Percentiles rank a stretch among this genome's conserved stretches.
phyloP scores from a whole-genome alignment of 2,797 vertebrate species.

The Parauchenoglanis punctatus region DNA sequence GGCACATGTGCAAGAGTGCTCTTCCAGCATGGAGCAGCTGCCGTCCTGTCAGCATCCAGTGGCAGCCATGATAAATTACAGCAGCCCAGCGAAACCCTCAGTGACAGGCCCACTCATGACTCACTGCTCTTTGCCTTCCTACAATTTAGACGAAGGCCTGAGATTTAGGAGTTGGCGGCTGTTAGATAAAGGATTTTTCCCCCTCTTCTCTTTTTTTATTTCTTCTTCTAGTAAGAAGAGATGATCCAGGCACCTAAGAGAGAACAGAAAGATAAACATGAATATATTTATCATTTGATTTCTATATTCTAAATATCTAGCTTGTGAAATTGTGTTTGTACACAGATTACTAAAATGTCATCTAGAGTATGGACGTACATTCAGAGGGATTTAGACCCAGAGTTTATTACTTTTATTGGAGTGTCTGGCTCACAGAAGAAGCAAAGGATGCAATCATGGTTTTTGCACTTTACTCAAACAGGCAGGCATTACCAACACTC shows the following conservation, averaged over 20 bases:
- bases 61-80: conserved; percentile 58
- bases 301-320: background rate
- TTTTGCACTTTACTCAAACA: too few species aligned
- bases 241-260: background rate
- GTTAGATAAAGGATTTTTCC: conserved; percentile 14
- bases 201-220: background rate
- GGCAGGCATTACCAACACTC: too few species aligned
- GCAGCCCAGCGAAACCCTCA: conserved; percentile 42
- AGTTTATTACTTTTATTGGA: background rate
- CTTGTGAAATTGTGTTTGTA: background rate
- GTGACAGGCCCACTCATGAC: conserved; percentile 57
- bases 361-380: too few species aligned
- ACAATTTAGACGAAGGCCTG: conserved; percentile 40
- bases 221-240: conserved; percentile 7
- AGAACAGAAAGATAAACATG: conserved; percentile 2
- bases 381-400: background rate
- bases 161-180: conserved; percentile 40
- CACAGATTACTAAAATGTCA: background rate
- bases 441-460: too few species aligned
- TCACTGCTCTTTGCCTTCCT: conserved; percentile 54
- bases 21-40: conserved; percentile 54
- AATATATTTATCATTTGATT: background rate
- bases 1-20: conserved; percentile 42
- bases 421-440: too few species aligned
- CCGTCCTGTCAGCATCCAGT: conserved; percentile 53